phyloP scores from a whole-genome alignment of 2,888 invertebrate genomes.

The Bibio marci region DNA sequence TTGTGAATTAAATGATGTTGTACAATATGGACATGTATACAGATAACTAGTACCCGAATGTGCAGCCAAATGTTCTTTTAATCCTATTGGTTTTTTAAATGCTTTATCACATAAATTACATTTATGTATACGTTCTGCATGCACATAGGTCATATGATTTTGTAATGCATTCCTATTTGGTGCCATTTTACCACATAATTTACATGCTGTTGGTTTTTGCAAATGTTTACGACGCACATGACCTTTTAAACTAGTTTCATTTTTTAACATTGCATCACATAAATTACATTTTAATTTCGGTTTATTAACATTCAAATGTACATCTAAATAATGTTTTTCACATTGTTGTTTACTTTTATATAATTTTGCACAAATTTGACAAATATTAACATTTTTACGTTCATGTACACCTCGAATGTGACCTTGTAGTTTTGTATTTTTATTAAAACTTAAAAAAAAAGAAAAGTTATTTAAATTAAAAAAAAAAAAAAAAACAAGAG shows the following conservation, averaged over 20 bases:
- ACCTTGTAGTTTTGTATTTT: slow-evolving; percentile 6
- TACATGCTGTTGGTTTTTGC: too few species aligned
- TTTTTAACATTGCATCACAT: slow-evolving; percentile 18
- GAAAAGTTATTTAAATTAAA: too few species aligned
- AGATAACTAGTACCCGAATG: slow-evolving; percentile 19
- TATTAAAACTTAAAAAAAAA: slow-evolving; percentile 11
- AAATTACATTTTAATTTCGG: slow-evolving; percentile 19
- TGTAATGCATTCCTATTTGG: slow-evolving; percentile 13
- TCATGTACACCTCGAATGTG: slow-evolving; percentile 12
- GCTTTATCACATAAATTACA: slow-evolving; percentile 1
- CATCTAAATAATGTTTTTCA: slow-evolving; percentile 14
- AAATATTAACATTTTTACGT: slow-evolving; percentile 10
- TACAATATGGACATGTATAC: slow-evolving; percentile 21
- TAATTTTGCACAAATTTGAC: slow-evolving; percentile 24
- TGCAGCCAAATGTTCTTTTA: slow-evolving; percentile 23
- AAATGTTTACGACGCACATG: slow-evolving; percentile 12
- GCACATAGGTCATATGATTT: slow-evolving; percentile 15
- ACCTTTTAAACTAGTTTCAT: slow-evolving; percentile 12
- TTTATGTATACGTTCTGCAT: slow-evolving; percentile 3
- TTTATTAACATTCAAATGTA: slow-evolving; percentile 17
- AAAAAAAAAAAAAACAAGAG: too few species aligned
- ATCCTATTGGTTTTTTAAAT: slow-evolving; percentile 11
- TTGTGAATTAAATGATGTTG: slow-evolving; percentile 22
- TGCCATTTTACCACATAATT: slow-evolving; percentile 11
- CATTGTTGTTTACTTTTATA: slow-evolving; percentile 14